Base-by-base conservation (phyloP, 1,140 invertebrate genomes). In the Lepidostoma basale region DNA sequence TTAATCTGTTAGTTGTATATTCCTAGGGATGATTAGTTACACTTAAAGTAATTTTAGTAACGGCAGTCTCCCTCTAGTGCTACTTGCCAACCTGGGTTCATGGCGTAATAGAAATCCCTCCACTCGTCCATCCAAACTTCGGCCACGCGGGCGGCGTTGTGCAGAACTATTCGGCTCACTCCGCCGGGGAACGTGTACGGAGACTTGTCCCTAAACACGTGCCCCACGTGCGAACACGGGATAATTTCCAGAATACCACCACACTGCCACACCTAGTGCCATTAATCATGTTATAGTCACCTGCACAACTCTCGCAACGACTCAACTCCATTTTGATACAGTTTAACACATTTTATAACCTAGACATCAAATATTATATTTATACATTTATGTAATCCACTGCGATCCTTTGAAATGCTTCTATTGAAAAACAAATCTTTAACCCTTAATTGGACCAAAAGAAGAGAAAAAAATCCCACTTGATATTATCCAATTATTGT, bases 141-240 rank as follows among this genome's bases (percentile, higher is more conserved):
- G 75, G 96, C 96, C 73, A 98, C 92, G 75, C 96, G 88, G 47
- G 94, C 95, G 74, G 95, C 94, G 86, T 98, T 98, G 84, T 98
- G 95, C 77, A 98, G 91, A 76, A 99, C 94, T 75, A 94, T 89
- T 82, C 94, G 96, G 76, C 95, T 93, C 74, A 98, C 97, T 73
- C 98, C 98, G 74, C 97, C 97, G 64, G 98, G 98, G 88, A 99
- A 99, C 70, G 97, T 96, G 85, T 99, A 99, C 25, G 98, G 98
- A 74, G 93, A 97, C 83, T 98, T 98, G 87, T 99, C 98, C 74
- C 98, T 89, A 87, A 99, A 99, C 74, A 99, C 96, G 85, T 98
- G 96, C 66, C 96, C 96, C 72, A 98, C 96, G 84, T 97, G 95
- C 58, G 94, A 97, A 81, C 95, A 97, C 68, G 96, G 95, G 78